phyloP scores from a whole-genome alignment of 1,140 invertebrate genomes.

The Procambarus clarkii region DNA sequence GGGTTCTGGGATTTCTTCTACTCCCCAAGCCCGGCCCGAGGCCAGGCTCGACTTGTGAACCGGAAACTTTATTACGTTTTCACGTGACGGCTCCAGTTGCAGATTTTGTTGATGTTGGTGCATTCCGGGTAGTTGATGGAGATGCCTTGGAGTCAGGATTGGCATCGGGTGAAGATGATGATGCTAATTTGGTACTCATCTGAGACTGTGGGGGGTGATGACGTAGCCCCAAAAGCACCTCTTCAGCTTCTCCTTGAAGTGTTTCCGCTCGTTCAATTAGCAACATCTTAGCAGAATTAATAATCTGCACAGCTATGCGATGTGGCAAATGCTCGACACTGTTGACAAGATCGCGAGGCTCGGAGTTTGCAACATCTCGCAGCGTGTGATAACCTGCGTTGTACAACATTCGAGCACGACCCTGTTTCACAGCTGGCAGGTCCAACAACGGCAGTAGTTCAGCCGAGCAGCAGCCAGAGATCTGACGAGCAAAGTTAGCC shows the following conservation, averaged over 20 bases:
- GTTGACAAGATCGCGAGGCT: neutral
- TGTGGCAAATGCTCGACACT: neutral
- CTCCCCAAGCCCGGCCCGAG: no score
- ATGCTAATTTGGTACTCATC: no score
- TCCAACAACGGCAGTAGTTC: slow-evolving; percentile 90
- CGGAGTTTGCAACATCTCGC: neutral
- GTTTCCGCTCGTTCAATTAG: neutral
- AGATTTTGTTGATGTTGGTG: no score
- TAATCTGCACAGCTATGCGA: neutral
- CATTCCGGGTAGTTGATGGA: no score
- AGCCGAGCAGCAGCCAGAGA: slow-evolving; percentile 84
- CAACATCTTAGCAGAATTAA: neutral
- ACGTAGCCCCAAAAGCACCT: neutral
- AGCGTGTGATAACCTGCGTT: neutral
- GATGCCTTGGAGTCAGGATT: no score
- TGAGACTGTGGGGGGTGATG: no score
- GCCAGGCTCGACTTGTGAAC: no score
- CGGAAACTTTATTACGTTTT: no score
- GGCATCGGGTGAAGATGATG: no score
- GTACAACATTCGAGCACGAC: neutral
- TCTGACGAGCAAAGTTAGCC: slow-evolving; percentile 82
- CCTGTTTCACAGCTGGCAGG: slow-evolving; percentile 85
- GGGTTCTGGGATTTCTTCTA: no score
- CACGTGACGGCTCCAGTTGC: no score
- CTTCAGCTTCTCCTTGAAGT: neutral